A percentile compares a stretch with the other conserved stretches of the same genome.
phyloP scores from a whole-genome alignment of 2,113 vertebrate genomes.

The Hippocampus barbouri region DNA sequence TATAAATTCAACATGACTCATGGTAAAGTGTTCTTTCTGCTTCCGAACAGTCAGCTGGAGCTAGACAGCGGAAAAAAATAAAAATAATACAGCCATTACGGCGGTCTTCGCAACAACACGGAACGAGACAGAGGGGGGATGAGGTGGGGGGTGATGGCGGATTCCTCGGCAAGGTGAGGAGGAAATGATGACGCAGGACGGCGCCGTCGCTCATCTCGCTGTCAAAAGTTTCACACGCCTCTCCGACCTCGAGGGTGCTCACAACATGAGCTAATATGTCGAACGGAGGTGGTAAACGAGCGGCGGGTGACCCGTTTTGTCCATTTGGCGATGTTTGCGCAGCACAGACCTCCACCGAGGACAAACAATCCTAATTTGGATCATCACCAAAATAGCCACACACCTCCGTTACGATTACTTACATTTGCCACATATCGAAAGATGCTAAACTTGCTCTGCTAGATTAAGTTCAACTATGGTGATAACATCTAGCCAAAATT shows the following conservation, averaged over 20 bases:
- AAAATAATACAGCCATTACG: conserved; percentile 21
- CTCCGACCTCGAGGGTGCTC: conserved; percentile 34
- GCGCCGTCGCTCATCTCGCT: conserved; percentile 45
- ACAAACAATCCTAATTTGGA: not conserved
- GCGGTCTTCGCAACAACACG: conserved; percentile 48
- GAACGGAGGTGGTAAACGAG: not conserved
- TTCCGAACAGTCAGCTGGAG: not conserved
- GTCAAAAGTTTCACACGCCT: conserved; percentile 57
- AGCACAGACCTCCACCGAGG: not conserved
- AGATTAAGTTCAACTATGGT: no score
- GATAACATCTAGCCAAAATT: not conserved
- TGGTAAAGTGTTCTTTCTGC: not conserved
- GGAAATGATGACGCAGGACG: conserved; percentile 68
- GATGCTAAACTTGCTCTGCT: not conserved
- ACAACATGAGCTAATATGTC: conserved; percentile 18
- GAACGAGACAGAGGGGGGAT: conserved; percentile 15
- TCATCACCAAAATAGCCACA: not conserved
- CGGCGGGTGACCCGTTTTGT: not conserved
- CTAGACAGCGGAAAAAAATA: conserved; percentile 25
- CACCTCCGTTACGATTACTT: not conserved
- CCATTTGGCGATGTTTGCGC: not conserved
- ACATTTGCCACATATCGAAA: not conserved
- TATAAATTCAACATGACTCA: not conserved
- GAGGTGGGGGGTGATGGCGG: conserved; percentile 11
- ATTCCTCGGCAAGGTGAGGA: conserved; percentile 60